Evolutionary conservation across 1,140 invertebrate species (phyloP).

Genomic region (Drosophila bocki): DNA sequence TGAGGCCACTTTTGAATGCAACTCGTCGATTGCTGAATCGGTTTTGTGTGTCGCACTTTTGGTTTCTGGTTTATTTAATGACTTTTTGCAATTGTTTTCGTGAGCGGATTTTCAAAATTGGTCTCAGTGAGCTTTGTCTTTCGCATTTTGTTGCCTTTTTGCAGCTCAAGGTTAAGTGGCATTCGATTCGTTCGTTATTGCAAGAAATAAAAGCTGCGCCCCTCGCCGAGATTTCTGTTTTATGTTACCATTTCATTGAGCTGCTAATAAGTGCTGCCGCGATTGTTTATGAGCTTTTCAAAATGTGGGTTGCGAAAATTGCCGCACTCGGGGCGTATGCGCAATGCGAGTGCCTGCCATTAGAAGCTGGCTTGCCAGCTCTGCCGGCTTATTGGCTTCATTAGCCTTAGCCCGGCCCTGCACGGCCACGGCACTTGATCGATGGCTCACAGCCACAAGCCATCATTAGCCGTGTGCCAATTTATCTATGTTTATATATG

Average conservation of each 20-base stretch:
- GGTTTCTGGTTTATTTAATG: constrained; percentile 82
- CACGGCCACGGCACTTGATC: constrained; percentile 27
- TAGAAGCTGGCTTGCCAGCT: constrained; percentile 23
- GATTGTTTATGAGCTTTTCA: constrained; percentile 68
- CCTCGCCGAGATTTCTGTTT: constrained; percentile 36
- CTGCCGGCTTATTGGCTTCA: constrained; percentile 22
- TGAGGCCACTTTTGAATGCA: constrained; percentile 72
- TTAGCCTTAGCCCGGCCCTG: constrained; percentile 30
- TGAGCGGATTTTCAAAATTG: constrained; percentile 83
- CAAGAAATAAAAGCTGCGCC: constrained; percentile 72
- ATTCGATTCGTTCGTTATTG: constrained; percentile 72
- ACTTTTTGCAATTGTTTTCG: constrained; percentile 82
- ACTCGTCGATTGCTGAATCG: constrained; percentile 59
- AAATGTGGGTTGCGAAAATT: constrained; percentile 70
- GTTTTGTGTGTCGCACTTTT: constrained; percentile 62
- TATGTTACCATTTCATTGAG: constrained; percentile 73
- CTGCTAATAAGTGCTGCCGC: constrained; percentile 68
- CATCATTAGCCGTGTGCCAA: constrained; percentile 48
- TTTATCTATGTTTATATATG: constrained; percentile 16
- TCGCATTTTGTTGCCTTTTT: constrained; percentile 30
- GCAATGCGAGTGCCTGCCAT: constrained; percentile 28
- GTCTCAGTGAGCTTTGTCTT: constrained; percentile 61
- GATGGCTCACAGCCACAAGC: constrained; percentile 32
- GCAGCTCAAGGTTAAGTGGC: constrained; percentile 79
- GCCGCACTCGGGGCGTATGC: constrained; percentile 40